A percentile compares a stretch with the other conserved stretches of the same genome.
Conservation (phyloP, 2,888 invertebrate species). For the Ectropis crepuscularia region DNA sequence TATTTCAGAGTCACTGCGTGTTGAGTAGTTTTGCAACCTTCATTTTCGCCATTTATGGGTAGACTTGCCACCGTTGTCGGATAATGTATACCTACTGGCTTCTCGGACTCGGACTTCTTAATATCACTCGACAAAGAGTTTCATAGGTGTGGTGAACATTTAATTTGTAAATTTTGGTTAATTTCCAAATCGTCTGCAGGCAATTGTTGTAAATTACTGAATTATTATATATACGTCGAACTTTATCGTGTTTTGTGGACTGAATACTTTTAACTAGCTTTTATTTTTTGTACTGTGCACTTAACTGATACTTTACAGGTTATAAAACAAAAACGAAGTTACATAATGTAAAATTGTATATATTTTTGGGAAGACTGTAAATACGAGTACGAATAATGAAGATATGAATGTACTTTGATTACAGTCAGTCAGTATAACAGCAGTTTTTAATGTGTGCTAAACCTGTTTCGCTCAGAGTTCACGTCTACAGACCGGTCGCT, state of each 20-base stretch:
- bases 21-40: conserved; percentile 63
- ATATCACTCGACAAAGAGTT: neutral
- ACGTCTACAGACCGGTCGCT: conserved; percentile 9
- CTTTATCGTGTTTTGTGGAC: too few relatives aligned
- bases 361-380: too few relatives aligned
- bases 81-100: conserved; percentile 8
- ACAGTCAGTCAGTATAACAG: conserved; percentile 4
- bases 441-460: conserved; percentile 49
- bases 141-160: neutral
- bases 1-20: conserved; percentile 60
- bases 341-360: too few relatives aligned
- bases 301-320: too few relatives aligned
- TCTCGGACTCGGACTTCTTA: neutral
- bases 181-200: too few relatives aligned
- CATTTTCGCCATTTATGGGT: conserved; percentile 63
- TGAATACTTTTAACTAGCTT: too few relatives aligned
- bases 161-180: too few relatives aligned
- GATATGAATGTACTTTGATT: neutral
- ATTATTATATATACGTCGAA: too few relatives aligned
- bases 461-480: conserved; percentile 53
- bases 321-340: too few relatives aligned
- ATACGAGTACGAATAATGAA: too few relatives aligned
- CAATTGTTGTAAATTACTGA: too few relatives aligned
- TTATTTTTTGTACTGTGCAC: too few relatives aligned
- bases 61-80: conserved; percentile 3